Evolutionary conservation across 1,140 invertebrate genomes (phyloP).

Genomic region (Laodelphax striatellus): DNA sequence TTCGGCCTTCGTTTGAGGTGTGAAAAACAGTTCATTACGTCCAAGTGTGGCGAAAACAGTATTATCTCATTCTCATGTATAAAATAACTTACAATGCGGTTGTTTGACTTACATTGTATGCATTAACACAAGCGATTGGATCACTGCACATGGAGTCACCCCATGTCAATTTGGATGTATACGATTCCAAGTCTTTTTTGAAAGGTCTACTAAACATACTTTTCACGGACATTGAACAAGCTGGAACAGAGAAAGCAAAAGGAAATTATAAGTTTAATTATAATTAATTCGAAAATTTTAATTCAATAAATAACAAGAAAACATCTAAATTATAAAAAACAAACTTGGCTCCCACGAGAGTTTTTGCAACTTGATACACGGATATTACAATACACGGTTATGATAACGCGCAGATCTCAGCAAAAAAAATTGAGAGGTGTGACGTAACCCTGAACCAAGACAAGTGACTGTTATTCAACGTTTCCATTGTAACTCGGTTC

Average conservation of each 20-base stretch:
- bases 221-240: conserved; percentile 67
- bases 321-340: not conserved
- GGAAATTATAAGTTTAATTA: not conserved
- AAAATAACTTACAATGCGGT: not conserved
- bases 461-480: too few relatives aligned
- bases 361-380: too few relatives aligned
- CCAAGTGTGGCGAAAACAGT: too few relatives aligned
- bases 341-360: too few relatives aligned
- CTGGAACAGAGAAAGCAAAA: conserved; percentile 33
- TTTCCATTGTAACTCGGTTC: too few relatives aligned
- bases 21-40: too few relatives aligned
- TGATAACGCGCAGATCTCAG: too few relatives aligned
- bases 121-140: conserved; percentile 66
- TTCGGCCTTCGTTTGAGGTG: too few relatives aligned
- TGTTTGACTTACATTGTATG: conserved; percentile 50
- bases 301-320: not conserved
- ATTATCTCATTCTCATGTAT: too few relatives aligned
- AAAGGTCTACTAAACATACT: conserved; percentile 69
- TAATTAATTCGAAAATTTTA: not conserved
- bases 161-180: conserved; percentile 68
- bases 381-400: too few relatives aligned
- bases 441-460: too few relatives aligned
- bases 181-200: conserved; percentile 54
- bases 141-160: conserved; percentile 73
- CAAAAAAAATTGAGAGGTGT: too few relatives aligned